A percentile compares a stretch with the other conserved stretches of the same genome.
Conservation (phyloP, 2,797 vertebrate genomes). For the Scyliorhinus canicula region DNA sequence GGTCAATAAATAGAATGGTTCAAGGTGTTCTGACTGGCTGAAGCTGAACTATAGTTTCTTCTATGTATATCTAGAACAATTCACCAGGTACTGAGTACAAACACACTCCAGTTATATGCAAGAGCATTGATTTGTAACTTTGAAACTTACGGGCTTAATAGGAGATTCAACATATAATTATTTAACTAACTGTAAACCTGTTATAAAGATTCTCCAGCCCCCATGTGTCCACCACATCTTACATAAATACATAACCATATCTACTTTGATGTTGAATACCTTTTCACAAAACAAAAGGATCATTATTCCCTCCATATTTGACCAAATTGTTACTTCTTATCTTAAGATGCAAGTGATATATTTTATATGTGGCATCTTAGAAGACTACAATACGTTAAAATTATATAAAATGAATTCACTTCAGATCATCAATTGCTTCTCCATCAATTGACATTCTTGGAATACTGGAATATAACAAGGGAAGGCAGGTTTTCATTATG, state of each 20-base stretch:
- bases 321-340: not conserved
- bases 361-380: not conserved
- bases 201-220: not conserved
- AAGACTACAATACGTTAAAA: not conserved
- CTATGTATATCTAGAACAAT: not conserved
- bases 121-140: not conserved
- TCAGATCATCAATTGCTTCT: not conserved
- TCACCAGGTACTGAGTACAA: not conserved
- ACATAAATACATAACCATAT: not conserved
- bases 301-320: not conserved
- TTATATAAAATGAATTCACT: not conserved
- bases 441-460: not conserved
- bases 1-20: not conserved
- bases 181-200: not conserved
- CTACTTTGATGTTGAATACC: not conserved
- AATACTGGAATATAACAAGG: not conserved
- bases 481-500: not conserved
- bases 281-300: not conserved
- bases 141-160: not conserved
- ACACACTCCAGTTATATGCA: not conserved
- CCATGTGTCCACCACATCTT: not conserved
- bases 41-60: not conserved
- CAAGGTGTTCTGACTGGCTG: not conserved
- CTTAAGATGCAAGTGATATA: not conserved
- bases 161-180: not conserved